Conservation (phyloP, 1,140 invertebrate genomes). For the Cyclargus thomasi region DNA sequence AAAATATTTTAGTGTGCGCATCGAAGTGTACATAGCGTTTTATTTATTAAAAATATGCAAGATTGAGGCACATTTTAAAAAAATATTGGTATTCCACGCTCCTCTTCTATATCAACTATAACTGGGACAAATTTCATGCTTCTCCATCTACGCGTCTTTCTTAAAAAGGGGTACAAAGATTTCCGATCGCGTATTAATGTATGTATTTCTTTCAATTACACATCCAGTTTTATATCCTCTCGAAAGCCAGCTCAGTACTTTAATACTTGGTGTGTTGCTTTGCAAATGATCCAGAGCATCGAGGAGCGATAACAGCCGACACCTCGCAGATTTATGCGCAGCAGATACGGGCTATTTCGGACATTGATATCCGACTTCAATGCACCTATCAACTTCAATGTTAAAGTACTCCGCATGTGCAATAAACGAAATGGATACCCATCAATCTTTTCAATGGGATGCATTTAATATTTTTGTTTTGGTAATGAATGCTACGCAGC, state of each 20-base stretch:
- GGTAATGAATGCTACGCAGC: not conserved
- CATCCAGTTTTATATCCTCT: conserved; percentile 1
- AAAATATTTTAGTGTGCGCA: too few species aligned
- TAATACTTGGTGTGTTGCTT: conserved; percentile 63
- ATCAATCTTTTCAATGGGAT: conserved; percentile 41
- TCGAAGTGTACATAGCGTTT: too few species aligned
- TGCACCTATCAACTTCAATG: conserved; percentile 61
- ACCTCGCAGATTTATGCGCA: conserved; percentile 64
- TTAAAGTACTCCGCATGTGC: conserved; percentile 58
- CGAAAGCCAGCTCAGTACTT: conserved; percentile 19
- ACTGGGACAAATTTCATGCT: too few species aligned
- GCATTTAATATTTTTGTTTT: conserved; percentile 20
- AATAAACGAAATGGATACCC: conserved; percentile 46
- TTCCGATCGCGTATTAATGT: too few species aligned
- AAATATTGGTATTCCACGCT: too few species aligned
- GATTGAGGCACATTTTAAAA: too few species aligned
- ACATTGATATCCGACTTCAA: conserved; percentile 64
- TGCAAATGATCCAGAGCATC: conserved; percentile 71
- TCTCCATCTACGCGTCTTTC: too few species aligned
- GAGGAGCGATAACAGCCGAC: conserved; percentile 59
- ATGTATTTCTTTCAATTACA: not conserved
- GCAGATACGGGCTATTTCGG: conserved; percentile 63
- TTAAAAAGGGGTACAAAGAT: too few species aligned
- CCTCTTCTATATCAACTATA: too few species aligned
- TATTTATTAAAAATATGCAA: too few species aligned